Percentiles rank a stretch among this genome's conserved stretches.
These are phyloP conservation scores for Malachius bipustulatus DNA, from an alignment of 2,888 invertebrate species.

Conservation along the genomic window DNA sequence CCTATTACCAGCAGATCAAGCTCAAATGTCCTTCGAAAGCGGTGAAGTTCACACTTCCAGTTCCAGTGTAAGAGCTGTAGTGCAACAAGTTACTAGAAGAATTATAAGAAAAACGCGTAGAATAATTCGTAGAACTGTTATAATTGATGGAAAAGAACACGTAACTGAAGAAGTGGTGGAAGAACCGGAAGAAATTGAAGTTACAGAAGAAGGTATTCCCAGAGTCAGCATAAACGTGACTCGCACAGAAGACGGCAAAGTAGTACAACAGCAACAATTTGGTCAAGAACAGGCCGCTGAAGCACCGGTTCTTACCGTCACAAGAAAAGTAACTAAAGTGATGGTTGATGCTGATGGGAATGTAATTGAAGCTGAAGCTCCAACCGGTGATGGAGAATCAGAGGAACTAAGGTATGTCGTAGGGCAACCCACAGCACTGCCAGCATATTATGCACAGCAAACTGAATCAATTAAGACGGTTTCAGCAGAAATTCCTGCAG, in stretches of 20 bases:
- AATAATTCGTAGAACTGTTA: conserved; percentile 62
- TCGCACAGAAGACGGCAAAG: conserved; percentile 43
- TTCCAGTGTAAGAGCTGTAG: conserved; percentile 64
- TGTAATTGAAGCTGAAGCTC: conserved; percentile 15
- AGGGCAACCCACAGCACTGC: conserved; percentile 28
- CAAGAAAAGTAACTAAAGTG: conserved; percentile 22
- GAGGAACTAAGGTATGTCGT: conserved; percentile 32
- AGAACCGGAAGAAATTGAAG: conserved; percentile 68
- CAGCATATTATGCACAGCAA: conserved; percentile 25
- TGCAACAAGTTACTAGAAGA: conserved; percentile 69
- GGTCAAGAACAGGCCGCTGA: conserved; percentile 30
- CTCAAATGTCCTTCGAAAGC: conserved; percentile 25
- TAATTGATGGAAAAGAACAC: conserved; percentile 74
- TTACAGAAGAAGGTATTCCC: conserved; percentile 59
- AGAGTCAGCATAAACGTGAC: conserved; percentile 56
- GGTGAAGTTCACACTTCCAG: conserved; percentile 46
- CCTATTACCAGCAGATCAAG: conserved; percentile 26
- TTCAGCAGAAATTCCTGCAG: conserved; percentile 19
- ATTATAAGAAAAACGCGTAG: conserved; percentile 63
- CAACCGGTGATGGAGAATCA: background rate
- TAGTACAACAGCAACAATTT: conserved; percentile 33
- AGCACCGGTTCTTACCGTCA: conserved; percentile 20
- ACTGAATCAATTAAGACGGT: conserved; percentile 21
- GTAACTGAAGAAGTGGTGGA: conserved; percentile 73
- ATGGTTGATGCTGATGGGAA: conserved; percentile 23